Evolutionary conservation across 2,113 vertebrate species (phyloP), one percentile per base, ranked within the genome.

Genomic region (Syrmaticus mikado): DNA sequence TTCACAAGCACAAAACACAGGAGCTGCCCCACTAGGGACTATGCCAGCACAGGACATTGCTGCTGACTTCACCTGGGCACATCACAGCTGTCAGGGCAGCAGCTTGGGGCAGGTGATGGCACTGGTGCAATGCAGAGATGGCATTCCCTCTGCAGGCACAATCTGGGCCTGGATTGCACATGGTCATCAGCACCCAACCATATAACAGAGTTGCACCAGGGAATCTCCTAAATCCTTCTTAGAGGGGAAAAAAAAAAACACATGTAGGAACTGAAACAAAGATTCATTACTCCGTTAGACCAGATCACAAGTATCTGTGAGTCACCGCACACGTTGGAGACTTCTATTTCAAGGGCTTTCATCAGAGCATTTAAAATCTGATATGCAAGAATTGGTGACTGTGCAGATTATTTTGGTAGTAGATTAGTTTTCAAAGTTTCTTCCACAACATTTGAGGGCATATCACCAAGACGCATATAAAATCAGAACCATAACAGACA

Each of bases 1-100:
- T 82, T 71, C 11, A 36, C 28, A 60, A 28, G 41, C 0, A 1
- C 11, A n/a, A 48, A 40, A 8, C 0, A 0, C 5, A 30, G n/a
- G 15, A 0, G 0, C n/a, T 64, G 90, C 22, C n/a, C 28, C 68
- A 17, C 0, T 0, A 28, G 40, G 50, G 36, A 28, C 40, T 46
- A 25, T 36, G 36, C 21, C 53, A 68, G 8, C 36, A 36, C 1
- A 0, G 41, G 58, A 84, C 41, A 15, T 30, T 24, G 11, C 67
- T 17, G n/a, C 10, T 3, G 1, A 2, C 60, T 48, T 67, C 71
- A 65, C 16, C 50, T 11, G 16, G 57, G 55, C 20, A 66, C 45
- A 53, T 3, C 0, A 1, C 27, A 55, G 71, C 9, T 14, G 12
- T 18, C 12, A 10, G 1, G 3, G 13, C 13, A 40, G 60, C 38